Conservation (phyloP, 2,888 invertebrate genomes). For the Ophion costatus region DNA sequence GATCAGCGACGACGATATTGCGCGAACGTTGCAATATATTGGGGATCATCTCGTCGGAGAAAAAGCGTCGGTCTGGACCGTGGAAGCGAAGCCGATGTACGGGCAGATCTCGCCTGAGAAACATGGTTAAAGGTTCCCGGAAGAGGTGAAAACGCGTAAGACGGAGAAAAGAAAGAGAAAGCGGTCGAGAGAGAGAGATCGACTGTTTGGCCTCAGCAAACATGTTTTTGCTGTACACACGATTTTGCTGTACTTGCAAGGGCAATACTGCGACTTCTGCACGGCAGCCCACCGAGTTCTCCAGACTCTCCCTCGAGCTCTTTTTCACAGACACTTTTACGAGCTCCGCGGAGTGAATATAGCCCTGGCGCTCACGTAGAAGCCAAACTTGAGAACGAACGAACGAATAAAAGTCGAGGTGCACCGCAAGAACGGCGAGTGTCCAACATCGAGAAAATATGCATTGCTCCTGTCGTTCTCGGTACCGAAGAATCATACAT, state of each 20-base stretch:
- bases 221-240: conserved; percentile 66
- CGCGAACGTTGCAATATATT: neutral
- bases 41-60: neutral
- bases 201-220: conserved; percentile 68
- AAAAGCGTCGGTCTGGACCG: conserved; percentile 2
- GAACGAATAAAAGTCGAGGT: conserved; percentile 53
- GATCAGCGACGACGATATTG: conserved; percentile 12
- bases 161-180: conserved; percentile 31
- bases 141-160: conserved; percentile 64
- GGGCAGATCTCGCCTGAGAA: conserved; percentile 1
- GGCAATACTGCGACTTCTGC: conserved; percentile 38
- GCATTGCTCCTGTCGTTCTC: neutral
- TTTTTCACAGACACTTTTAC: conserved; percentile 64
- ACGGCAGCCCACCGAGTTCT: conserved; percentile 38
- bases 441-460: conserved; percentile 19
- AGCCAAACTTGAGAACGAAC: conserved; percentile 32
- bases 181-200: conserved; percentile 59
- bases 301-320: conserved; percentile 65
- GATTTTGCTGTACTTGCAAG: conserved; percentile 34
- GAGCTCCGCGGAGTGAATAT: conserved; percentile 56
- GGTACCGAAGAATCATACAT: conserved; percentile 4
- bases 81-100: neutral
- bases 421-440: conserved; percentile 34
- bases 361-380: conserved; percentile 19
- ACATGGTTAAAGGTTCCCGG: conserved; percentile 46